Percentiles rank a stretch among this genome's conserved stretches.
Conservation (phyloP, 2,797 vertebrate genomes). For the Ibycter americanus region DNA sequence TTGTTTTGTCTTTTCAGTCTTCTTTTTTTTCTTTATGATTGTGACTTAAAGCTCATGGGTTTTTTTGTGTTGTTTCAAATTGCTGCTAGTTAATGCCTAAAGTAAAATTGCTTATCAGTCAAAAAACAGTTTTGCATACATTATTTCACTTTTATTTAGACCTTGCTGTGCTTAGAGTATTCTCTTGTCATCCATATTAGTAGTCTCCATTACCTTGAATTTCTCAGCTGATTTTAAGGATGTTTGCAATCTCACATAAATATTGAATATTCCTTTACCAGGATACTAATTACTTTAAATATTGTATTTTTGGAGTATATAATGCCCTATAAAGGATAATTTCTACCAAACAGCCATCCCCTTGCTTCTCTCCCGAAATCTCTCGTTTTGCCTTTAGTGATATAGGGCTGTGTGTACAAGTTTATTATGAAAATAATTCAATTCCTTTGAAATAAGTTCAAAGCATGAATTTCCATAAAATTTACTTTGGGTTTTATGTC, state of each 20-base stretch:
- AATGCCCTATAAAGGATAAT: background rate
- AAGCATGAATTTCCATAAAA: background rate
- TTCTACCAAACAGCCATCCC: background rate
- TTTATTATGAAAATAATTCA: background rate
- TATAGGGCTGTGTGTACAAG: background rate
- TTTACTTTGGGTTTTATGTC: background rate
- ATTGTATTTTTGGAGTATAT: background rate
- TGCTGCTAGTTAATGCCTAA: background rate
- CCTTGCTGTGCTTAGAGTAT: background rate
- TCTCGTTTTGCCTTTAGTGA: background rate
- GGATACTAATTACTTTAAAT: background rate
- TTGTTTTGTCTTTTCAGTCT: background rate
- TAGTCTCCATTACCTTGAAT: background rate
- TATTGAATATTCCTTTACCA: background rate
- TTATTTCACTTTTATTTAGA: background rate
- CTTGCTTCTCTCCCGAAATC: background rate
- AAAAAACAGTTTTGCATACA: background rate
- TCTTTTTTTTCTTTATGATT: background rate
- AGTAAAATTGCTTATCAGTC: background rate
- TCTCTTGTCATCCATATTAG: background rate
- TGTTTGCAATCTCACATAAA: background rate
- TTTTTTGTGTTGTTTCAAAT: background rate
- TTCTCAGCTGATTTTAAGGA: background rate
- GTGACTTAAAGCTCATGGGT: background rate
- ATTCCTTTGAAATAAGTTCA: background rate